Evolutionary conservation across 2,888 invertebrate species (phyloP), one percentile per base, ranked within the genome.

Genomic region (Scaptomyza parva): DNA sequence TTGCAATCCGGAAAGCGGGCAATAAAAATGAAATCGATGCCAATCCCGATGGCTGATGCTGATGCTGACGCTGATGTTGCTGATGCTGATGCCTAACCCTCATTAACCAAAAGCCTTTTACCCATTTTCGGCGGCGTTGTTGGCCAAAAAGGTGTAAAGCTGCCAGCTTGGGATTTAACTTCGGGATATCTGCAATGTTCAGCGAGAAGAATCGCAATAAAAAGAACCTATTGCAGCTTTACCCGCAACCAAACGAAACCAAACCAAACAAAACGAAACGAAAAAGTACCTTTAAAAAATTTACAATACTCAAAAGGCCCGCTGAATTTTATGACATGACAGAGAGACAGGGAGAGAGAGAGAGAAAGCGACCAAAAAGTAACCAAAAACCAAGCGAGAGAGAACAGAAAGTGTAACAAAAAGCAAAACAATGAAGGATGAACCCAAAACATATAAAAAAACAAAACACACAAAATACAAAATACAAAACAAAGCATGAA

Each of bases 401-500:
- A 50, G 62, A 60, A 78, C n/a, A n/a, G n/a, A n/a, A n/a, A n/a
- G 44, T 64, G 47, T 58, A 69, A 69, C 60, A 78, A 57, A 78
- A 77, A 72, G 59, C 71, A 79, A 76, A 76, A 79, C 80, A 76
- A 76, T 79, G 61, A 79, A 76, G 76, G 79, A 76, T 76, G 75
- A 62, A 62, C 57, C 64, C 45, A 69, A 66, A n/a, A n/a, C n/a
- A 61, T 55, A 57, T 54, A 45, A 35, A 63, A 65, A 53, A 63
- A 57, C 35, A 50, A 55, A n/a, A n/a, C 57, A 44, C 39, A 53
- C 47, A 59, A 62, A 63, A 51, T 18, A 58, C 50, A 58, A 58
- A 66, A 60, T 45, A 61, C 20, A 51, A 57, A 67, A 64, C 57
- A 47, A 45, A 44, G 26, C 28, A 43, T 44, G 17, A 59, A 59